Percentiles rank a stretch among this genome's conserved stretches.
Conservation (phyloP, 2,113 vertebrate species). For the Halcyon senegalensis region DNA sequence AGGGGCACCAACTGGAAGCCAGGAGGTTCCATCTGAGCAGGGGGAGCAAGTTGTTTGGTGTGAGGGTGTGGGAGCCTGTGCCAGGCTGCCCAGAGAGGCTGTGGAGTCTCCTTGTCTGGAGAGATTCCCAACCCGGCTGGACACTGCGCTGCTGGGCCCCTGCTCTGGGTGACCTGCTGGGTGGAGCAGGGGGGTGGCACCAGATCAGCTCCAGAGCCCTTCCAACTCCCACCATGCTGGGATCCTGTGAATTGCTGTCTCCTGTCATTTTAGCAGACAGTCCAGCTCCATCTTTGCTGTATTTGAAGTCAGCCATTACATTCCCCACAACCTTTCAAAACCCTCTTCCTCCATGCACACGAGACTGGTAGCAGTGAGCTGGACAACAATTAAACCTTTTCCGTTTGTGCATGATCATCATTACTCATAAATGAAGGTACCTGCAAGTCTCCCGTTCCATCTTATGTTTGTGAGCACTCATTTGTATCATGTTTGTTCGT, state of each 20-base stretch:
- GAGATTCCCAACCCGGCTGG: no score
- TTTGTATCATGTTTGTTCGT: neutral
- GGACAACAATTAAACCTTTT: neutral
- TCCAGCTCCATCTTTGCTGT: neutral
- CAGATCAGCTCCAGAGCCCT: no score
- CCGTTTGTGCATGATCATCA: neutral
- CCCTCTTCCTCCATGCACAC: neutral
- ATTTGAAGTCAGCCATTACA: neutral
- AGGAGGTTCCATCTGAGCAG: no score
- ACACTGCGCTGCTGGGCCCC: no score
- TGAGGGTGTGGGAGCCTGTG: no score
- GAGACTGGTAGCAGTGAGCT: neutral
- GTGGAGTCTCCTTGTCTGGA: no score
- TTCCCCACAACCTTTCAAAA: neutral
- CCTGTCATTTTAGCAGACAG: neutral
- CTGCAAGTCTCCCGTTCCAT: neutral
- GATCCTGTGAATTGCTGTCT: neutral
- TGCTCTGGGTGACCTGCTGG: no score
- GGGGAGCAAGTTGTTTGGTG: no score
- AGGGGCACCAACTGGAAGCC: no score
- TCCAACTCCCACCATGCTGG: no score
- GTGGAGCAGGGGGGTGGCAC: no score
- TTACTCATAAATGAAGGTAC: neutral
- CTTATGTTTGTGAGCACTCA: neutral
- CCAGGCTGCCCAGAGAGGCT: no score